These are phyloP conservation scores for Oostethus manadensis DNA, from an alignment of 2,113 vertebrate genomes.

Conservation along the genomic window DNA sequence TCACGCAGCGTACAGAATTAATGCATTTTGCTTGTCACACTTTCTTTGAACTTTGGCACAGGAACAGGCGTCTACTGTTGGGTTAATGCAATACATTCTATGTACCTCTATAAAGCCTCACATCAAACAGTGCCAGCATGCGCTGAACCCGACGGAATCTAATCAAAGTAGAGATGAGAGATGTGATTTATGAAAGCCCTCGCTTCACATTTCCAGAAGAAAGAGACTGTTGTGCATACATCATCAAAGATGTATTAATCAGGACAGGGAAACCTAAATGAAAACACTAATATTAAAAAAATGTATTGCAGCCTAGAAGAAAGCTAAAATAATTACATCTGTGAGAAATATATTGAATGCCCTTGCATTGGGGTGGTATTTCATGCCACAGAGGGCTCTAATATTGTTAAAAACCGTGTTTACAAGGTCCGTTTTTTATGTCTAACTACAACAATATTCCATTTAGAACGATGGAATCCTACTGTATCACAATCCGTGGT, in stretches of 20 bases:
- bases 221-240: slow-evolving; percentile 9
- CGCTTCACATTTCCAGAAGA: slow-evolving; percentile 23
- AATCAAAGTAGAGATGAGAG: slow-evolving; percentile 24
- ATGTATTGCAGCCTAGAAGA: slow-evolving; percentile 24
- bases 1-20: not conserved
- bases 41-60: slow-evolving; percentile 8
- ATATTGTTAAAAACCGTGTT: too few species aligned
- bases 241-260: slow-evolving; percentile 40
- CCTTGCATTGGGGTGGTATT: too few species aligned
- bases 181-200: slow-evolving; percentile 40
- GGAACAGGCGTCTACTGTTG: slow-evolving; percentile 3
- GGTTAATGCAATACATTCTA: slow-evolving; percentile 26
- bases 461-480: too few species aligned
- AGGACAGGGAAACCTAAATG: slow-evolving; percentile 27
- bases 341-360: slow-evolving; percentile 10
- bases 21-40: slow-evolving; percentile 9
- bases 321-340: slow-evolving; percentile 40
- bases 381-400: too few species aligned
- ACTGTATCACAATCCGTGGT: too few species aligned
- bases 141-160: slow-evolving; percentile 4
- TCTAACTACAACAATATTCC: too few species aligned
- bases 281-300: slow-evolving; percentile 32
- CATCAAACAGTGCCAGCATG: slow-evolving; percentile 20
- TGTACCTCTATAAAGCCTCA: slow-evolving; percentile 8
- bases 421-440: too few species aligned